Conservation (phyloP, 2,888 invertebrate genomes). For the Eurois occulta region DNA sequence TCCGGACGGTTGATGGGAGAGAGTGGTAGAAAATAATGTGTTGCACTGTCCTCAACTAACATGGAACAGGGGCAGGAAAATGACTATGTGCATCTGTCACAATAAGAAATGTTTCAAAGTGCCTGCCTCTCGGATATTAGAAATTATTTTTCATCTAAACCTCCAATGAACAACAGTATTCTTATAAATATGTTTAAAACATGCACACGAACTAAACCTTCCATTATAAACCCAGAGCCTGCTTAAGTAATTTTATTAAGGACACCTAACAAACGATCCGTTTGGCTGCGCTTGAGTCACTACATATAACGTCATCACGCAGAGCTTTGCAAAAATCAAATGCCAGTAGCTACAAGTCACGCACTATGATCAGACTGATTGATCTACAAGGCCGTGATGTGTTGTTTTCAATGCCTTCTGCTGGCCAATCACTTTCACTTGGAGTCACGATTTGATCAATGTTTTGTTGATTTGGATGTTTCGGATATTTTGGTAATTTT, state of each 20-base stretch:
- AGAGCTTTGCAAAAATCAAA: conserved; percentile 59
- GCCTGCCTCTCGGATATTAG: not conserved
- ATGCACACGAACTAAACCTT: not conserved
- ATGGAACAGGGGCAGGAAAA: not conserved
- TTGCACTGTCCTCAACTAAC: not conserved
- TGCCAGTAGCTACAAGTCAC: conserved; percentile 60
- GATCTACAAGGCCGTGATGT: conserved; percentile 65
- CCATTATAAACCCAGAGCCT: conserved; percentile 6
- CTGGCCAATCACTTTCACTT: conserved; percentile 63
- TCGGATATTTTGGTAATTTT: not conserved
- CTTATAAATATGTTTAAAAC: not conserved
- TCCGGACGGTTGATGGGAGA: not conserved
- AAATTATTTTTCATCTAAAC: not conserved
- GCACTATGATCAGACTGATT: conserved; percentile 58
- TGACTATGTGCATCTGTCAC: not conserved
- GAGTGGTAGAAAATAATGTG: not conserved
- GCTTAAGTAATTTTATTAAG: conserved; percentile 41
- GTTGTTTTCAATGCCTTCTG: conserved; percentile 58
- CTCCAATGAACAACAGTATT: not conserved
- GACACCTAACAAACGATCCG: conserved; percentile 45
- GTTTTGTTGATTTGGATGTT: conserved; percentile 22
- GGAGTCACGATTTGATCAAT: conserved; percentile 58
- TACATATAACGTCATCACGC: conserved; percentile 55
- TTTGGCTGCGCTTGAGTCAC: conserved; percentile 48
- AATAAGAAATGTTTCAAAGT: not conserved